Conservation (phyloP, 2,888 invertebrate species). For the Gastrophysa polygoni region DNA sequence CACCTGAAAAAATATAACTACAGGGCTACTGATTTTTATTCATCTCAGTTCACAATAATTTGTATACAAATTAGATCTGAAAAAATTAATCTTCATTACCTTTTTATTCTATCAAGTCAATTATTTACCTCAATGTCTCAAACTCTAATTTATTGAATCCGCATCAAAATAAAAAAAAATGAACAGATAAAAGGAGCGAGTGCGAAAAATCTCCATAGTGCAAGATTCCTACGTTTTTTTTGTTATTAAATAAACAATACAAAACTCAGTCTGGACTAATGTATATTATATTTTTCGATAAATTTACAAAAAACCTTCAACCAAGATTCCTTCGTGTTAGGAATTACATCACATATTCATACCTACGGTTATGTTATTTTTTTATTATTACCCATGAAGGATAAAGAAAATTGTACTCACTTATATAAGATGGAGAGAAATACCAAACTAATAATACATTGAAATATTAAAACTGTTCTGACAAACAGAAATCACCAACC, state of each 20-base stretch:
- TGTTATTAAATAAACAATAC: constrained; percentile 21
- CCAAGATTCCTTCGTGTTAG: constrained; percentile 20
- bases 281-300: constrained; percentile 19
- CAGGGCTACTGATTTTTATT: neutral
- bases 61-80: constrained; percentile 45
- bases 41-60: constrained; percentile 37
- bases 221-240: constrained; percentile 11
- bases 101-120: constrained; percentile 17
- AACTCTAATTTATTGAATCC: constrained; percentile 20
- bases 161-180: constrained; percentile 7
- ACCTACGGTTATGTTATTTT: neutral
- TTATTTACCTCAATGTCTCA: constrained; percentile 13
- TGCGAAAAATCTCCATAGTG: constrained; percentile 22
- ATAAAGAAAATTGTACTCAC: neutral
- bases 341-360: constrained; percentile 12
- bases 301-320: constrained; percentile 30
- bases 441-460: neutral
- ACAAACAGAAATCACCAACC: neutral
- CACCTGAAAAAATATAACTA: neutral
- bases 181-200: constrained; percentile 15
- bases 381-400: constrained; percentile 4
- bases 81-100: constrained; percentile 39
- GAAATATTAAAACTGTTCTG: neutral
- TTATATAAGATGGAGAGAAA: constrained; percentile 2
- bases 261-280: constrained; percentile 32